Base-by-base conservation (phyloP, 2,113 vertebrate genomes). In the Pseudorhombus dupliciocellatus region DNA sequence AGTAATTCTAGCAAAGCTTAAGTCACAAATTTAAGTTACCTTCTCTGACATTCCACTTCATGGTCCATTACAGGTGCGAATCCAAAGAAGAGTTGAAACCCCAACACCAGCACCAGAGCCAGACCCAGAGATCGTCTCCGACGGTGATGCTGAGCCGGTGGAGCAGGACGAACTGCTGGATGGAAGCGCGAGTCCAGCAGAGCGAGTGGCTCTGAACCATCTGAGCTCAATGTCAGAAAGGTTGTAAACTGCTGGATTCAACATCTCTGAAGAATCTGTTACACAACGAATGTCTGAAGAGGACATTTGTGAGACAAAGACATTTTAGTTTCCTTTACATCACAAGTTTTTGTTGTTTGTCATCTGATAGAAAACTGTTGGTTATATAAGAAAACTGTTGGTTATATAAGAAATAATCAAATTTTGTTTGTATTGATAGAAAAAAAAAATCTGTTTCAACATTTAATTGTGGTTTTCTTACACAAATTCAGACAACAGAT, bases 81-180 rank as follows among this genome's bases (percentile, higher is more conserved):
- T 85, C 15, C 70, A 82, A 52, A 54, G 24, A n/a, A 8, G 25
- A 3, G 44, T 10, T 15, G 74, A 76, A 70, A 63, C n/a, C 6
- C 2, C 30, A 1, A 7, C 7, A 7, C 30, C 66, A 18, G 24
- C 5, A 4, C 26, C 0, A 14, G 65, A 81, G 0, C 48, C 46
- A 14, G 65, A 81, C 0, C 48, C 46, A 40, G 78, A 82, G n/a
- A 18, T 20, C 0, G 67, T 58, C 0, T 22, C 24, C 4, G 60
- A 80, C n/a, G 60, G 7, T 34, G 31, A 37, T 37, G 34, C 50
- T 0, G 86, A 78, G 22, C 62, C 85, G 0, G 70, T 65, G 7
- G 93, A 93, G 69, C 85, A 77, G 31, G 84, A 90, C 0, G 90
- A 93, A 1, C 87, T 92, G 28, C 85, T 94, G 70, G 58, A 81